These are phyloP conservation scores for Gasterosteus aculeatus DNA, from an alignment of 2,113 vertebrate species.

Conservation along the genomic window DNA sequence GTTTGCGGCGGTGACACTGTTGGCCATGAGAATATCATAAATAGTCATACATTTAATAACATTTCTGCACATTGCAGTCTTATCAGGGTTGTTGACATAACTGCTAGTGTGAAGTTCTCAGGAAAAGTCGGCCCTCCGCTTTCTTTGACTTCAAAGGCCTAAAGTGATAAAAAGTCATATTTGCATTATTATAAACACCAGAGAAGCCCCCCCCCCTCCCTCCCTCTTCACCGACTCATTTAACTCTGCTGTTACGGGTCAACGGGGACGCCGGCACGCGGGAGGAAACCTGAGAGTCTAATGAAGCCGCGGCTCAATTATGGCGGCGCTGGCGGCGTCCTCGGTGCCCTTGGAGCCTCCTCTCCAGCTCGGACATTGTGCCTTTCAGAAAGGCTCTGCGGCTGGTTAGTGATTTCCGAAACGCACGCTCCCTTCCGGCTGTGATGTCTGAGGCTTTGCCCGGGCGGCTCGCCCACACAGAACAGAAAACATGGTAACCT, in stretches of 20 bases:
- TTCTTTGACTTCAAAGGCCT: neutral
- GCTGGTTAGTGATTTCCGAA: slow-evolving; percentile 74
- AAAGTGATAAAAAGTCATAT: neutral
- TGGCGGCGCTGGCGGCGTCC: slow-evolving; percentile 25
- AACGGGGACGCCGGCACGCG: slow-evolving; percentile 30
- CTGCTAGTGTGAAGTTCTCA: neutral
- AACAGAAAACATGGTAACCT: slow-evolving; percentile 74
- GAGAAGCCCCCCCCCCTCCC: neutral
- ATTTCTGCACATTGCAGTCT: neutral
- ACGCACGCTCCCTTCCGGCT: slow-evolving; percentile 43
- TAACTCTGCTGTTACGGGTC: slow-evolving; percentile 27
- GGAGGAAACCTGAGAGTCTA: slow-evolving; percentile 62
- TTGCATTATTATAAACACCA: neutral
- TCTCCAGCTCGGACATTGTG: slow-evolving; percentile 40
- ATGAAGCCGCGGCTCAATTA: slow-evolving; percentile 47
- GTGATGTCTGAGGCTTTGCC: slow-evolving; percentile 60
- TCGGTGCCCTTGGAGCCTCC: slow-evolving; percentile 54
- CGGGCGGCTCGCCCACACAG: slow-evolving; percentile 53
- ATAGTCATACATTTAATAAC: neutral
- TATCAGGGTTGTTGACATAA: neutral
- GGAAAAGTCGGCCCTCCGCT: neutral
- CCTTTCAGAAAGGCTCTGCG: slow-evolving; percentile 38
- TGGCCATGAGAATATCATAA: neutral
- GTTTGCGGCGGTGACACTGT: neutral
- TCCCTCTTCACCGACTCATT: neutral